Conservation (phyloP, 2,113 vertebrate genomes). For the Globicephala melas region DNA sequence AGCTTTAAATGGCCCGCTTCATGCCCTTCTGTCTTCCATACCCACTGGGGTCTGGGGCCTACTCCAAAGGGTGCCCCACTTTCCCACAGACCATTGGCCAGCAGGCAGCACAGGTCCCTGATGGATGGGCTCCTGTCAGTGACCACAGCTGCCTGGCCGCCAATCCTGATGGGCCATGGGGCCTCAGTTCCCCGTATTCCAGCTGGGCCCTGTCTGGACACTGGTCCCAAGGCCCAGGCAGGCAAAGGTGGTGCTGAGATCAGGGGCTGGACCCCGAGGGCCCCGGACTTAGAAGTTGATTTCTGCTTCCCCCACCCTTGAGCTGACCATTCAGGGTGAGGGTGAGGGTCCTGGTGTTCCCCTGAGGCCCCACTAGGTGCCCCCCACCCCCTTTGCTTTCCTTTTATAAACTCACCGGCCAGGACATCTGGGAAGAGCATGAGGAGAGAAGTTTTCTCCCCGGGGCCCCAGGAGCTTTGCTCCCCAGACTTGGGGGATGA, state of each 20-base stretch:
- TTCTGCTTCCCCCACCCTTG: not conserved
- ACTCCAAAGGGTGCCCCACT: not conserved
- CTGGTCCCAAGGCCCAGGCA: not conserved
- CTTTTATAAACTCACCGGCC: not conserved
- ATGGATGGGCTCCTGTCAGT: not conserved
- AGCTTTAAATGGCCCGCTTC: not conserved
- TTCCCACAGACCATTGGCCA: not conserved
- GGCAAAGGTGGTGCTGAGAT: constrained; percentile 21
- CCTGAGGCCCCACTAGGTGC: not conserved
- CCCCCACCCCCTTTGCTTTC: not conserved
- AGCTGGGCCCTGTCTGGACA: not conserved
- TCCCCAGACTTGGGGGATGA: not conserved
- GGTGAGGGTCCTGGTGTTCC: not conserved
- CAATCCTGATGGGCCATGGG: not conserved
- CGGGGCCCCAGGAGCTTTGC: not conserved
- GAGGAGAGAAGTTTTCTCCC: not conserved
- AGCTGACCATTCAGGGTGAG: not conserved
- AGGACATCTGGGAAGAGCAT: not conserved
- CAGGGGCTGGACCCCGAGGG: not conserved
- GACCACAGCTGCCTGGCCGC: not conserved
- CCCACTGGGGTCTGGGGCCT: not conserved
- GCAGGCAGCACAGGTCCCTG: not conserved
- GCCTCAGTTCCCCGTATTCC: not conserved
- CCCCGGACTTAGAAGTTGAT: not conserved
- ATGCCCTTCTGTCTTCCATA: not conserved